A percentile compares a stretch with the other conserved stretches of the same genome.
Conservation (phyloP, 2,888 invertebrate species). For the Sussaba pulchella region DNA sequence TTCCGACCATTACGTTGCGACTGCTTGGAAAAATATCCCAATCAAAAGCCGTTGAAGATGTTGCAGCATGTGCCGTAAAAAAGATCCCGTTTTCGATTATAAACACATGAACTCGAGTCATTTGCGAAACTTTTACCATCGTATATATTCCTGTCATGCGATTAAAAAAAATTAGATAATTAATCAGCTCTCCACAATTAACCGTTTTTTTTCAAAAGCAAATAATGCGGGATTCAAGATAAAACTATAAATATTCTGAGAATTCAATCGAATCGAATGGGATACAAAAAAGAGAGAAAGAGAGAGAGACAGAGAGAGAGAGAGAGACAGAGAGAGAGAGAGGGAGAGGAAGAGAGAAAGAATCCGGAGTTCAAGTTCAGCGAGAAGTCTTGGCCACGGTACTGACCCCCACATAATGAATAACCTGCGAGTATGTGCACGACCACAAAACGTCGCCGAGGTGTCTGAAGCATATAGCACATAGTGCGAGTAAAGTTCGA, state of each 20-base stretch:
- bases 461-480: slow-evolving; percentile 43
- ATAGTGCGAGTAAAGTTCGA: slow-evolving; percentile 1
- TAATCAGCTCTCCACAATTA: too few relatives aligned
- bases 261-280: slow-evolving; percentile 49
- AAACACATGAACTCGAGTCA: too few relatives aligned
- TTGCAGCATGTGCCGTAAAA: neutral
- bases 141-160: too few relatives aligned
- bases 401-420: slow-evolving; percentile 54
- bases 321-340: too few relatives aligned
- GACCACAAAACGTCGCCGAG: slow-evolving; percentile 20
- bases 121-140: too few relatives aligned
- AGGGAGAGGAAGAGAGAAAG: too few relatives aligned
- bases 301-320: too few relatives aligned
- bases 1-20: neutral
- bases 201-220: slow-evolving; percentile 11
- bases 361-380: slow-evolving; percentile 56
- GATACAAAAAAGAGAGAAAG: too few relatives aligned
- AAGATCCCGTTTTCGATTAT: neutral
- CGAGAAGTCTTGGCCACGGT: slow-evolving; percentile 32
- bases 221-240: slow-evolving; percentile 12
- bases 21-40: neutral
- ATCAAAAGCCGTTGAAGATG: neutral
- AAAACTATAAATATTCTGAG: slow-evolving; percentile 33
- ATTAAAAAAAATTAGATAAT: too few relatives aligned
- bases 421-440: slow-evolving; percentile 46